These are phyloP conservation scores for Phalanger gymnotis DNA, from an alignment of 2,797 vertebrate species.

Conservation along the genomic window DNA sequence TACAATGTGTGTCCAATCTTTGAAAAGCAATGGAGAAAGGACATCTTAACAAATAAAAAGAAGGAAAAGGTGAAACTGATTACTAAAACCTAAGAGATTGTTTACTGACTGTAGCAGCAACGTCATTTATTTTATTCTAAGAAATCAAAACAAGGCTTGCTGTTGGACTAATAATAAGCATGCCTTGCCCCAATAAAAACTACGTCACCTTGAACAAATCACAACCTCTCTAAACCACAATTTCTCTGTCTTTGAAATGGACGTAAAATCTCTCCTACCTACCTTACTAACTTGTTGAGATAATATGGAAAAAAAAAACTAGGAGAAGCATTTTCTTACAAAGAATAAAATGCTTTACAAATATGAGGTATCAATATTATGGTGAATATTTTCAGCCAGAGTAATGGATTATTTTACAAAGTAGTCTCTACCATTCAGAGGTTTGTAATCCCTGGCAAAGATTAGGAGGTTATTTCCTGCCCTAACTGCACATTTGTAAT, in stretches of 20 bases:
- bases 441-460: background rate
- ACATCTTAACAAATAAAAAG: constrained; percentile 64
- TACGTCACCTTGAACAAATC: background rate
- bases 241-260: background rate
- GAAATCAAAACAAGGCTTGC: background rate
- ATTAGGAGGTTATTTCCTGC: background rate
- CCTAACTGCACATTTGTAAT: background rate
- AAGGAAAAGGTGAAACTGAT: constrained; percentile 57
- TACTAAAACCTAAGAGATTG: constrained; percentile 11
- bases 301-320: background rate
- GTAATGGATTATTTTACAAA: background rate
- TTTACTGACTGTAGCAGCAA: background rate
- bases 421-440: background rate
- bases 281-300: background rate
- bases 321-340: background rate
- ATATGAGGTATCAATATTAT: background rate
- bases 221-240: background rate
- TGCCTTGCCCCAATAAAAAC: background rate
- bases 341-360: constrained; percentile 2
- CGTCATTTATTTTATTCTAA: background rate
- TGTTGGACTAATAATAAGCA: no score
- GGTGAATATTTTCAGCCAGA: constrained; percentile 6
- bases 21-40: constrained; percentile 83
- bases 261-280: background rate
- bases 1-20: constrained; percentile 79